phyloP scores from a whole-genome alignment of 1,140 invertebrate species.

The Akabosia matsudoensis region DNA sequence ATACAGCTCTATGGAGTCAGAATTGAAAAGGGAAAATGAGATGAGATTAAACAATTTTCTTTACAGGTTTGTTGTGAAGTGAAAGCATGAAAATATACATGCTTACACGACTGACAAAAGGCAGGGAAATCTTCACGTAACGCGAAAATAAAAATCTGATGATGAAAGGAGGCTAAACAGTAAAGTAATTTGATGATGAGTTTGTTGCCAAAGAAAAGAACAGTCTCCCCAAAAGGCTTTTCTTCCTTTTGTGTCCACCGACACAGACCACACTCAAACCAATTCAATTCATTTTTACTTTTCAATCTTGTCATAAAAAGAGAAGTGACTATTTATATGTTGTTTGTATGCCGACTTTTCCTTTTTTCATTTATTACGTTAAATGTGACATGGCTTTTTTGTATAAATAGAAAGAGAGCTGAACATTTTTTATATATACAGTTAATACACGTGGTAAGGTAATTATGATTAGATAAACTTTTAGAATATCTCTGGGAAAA shows the following conservation, averaged over 20 bases:
- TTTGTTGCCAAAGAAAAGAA: constrained; percentile 9
- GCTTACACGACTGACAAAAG: background rate
- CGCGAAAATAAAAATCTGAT: too few species aligned
- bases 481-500: constrained; percentile 19
- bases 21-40: background rate
- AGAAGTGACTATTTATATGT: background rate
- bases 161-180: background rate
- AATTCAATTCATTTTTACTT: constrained; percentile 10
- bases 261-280: background rate
- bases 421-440: too few species aligned
- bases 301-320: background rate
- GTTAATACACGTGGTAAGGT: background rate
- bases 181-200: constrained; percentile 13
- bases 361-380: background rate
- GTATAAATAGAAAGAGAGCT: too few species aligned
- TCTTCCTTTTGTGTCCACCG: background rate
- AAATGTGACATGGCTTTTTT: background rate
- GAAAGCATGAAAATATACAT: background rate
- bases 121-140: too few species aligned
- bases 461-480: background rate
- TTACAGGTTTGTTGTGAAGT: background rate
- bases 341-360: background rate
- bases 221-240: background rate
- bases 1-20: background rate
- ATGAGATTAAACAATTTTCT: constrained; percentile 9